These are phyloP conservation scores for Mus caroli DNA, from an alignment of 2,797 vertebrate genomes.

Conservation along the genomic window DNA sequence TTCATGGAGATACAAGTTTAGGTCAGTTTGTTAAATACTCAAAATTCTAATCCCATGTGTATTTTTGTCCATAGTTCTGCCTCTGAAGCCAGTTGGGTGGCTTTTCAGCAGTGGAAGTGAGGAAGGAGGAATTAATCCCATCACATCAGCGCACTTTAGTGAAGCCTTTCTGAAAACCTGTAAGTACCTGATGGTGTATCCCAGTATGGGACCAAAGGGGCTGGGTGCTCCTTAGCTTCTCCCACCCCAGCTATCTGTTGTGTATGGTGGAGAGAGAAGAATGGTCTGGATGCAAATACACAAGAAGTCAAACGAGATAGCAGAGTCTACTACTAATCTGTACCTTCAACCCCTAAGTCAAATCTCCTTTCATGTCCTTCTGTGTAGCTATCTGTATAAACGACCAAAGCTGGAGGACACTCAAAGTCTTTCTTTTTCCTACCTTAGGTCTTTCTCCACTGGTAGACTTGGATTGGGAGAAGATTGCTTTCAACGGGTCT, in stretches of 20 bases:
- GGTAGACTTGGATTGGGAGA: slow-evolving; percentile 60
- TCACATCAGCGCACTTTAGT: slow-evolving; percentile 30
- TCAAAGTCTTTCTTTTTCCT: slow-evolving; percentile 70
- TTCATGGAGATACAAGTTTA: neutral
- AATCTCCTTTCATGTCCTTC: neutral
- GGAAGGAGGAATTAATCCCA: slow-evolving; percentile 15
- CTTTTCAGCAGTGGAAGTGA: slow-evolving; percentile 29
- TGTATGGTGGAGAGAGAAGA: slow-evolving; percentile 22
- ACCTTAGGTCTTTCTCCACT: slow-evolving; percentile 67
- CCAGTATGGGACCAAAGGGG: neutral
- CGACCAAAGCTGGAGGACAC: slow-evolving; percentile 43
- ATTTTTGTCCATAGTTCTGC: slow-evolving; percentile 60
- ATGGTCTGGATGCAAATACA: neutral
- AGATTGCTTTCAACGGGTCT: slow-evolving; percentile 59
- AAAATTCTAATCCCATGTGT: neutral
- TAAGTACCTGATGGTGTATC: neutral
- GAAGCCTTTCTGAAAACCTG: neutral
- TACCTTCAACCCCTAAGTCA: neutral
- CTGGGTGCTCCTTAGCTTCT: neutral
- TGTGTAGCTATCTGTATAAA: neutral
- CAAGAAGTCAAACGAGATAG: slow-evolving; percentile 50
- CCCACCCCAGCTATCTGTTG: neutral
- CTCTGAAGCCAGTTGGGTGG: neutral
- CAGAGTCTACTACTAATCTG: slow-evolving; percentile 37
- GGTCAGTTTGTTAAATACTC: slow-evolving; percentile 9